Base-by-base conservation (phyloP, 2,797 vertebrate species). In the Lagorchestes hirsutus region DNA sequence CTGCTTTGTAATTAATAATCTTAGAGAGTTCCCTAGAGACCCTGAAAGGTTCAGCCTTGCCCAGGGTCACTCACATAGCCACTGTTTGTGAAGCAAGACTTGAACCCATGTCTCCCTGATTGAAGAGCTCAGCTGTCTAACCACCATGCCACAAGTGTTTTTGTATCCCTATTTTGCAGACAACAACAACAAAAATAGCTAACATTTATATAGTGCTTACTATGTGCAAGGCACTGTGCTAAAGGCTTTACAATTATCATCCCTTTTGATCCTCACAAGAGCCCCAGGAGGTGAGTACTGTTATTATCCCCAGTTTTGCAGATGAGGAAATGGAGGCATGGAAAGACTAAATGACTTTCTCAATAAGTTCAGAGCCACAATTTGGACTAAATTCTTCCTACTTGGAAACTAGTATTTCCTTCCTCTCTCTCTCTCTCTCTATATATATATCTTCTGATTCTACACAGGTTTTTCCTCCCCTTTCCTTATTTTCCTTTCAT, bases 401-500 rank as follows among this genome's bases (percentile, higher is more conserved):
- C 34, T 74, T 40, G 5, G 34, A 74, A 22, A 40, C 14, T 74
- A n/a, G n/a, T 40, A 74, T 74, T 74, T 93, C 96, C 40, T 52
- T 52, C 52, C 52, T 8, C 52, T 52, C 6, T 5, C 50, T 50
- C 50, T 52, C 52, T 52, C 52, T 92, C 27, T 91, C 5, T 74
- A 5, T 90, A 11, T 40, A 8, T 9, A 27, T 92, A 11, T 92
- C 94, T 95, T 87, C 62, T 90, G 5, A 55, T 92, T 94, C 57
- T 55, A 5, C 74, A 34, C 90, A 18, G 54, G 18, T 29, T 40
- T 95, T 97, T 94, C 95, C 55, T 94, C n/a, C 56, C 9, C 0
- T 95, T 93, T 93, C 34, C 29, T 82, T 82, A 55, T 52, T n/a
- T 34, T 95, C 46, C 93, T 46, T 29, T 93, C 52, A 56, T 54